Evolutionary conservation across 2,113 vertebrate species (phyloP).

Genomic region (Todiramphus saurophagus): DNA sequence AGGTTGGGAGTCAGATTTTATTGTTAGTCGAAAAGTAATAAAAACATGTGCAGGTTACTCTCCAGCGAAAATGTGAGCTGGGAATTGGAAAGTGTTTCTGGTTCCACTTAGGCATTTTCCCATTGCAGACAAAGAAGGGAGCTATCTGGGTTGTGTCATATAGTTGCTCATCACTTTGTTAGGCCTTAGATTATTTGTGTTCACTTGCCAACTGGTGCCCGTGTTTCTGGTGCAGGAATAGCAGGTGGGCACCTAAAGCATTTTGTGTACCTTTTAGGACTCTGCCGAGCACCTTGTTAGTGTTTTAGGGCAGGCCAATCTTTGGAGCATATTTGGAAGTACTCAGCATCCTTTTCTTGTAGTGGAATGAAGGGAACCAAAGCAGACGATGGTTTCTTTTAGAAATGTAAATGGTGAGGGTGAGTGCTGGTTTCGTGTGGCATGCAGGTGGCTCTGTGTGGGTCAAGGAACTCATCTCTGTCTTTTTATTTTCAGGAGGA

Average conservation of each 20-base stretch:
- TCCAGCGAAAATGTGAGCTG: not conserved
- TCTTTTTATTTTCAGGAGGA: constrained; percentile 82
- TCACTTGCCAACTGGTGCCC: rapidly evolving
- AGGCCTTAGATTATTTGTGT: not conserved
- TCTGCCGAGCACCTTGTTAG: not conserved
- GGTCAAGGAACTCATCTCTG: not conserved
- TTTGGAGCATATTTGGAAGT: not conserved
- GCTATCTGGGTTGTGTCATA: not conserved
- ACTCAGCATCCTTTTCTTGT: not conserved
- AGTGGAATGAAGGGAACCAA: not conserved
- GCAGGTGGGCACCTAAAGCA: not conserved
- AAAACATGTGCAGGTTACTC: not conserved
- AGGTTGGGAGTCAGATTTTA: not conserved
- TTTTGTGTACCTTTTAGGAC: not conserved
- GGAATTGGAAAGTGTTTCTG: not conserved
- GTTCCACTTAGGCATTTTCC: not conserved
- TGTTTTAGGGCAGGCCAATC: not conserved
- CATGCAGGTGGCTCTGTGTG: not conserved
- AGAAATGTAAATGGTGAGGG: rapidly evolving
- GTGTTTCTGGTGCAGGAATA: not conserved
- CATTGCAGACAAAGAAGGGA: not conserved
- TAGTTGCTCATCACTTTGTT: not conserved
- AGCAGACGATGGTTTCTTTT: no score
- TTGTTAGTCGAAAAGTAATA: not conserved
- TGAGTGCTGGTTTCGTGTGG: not conserved